Percentiles rank a stretch among this genome's conserved stretches.
These are phyloP conservation scores for Fabriciana adippe DNA, from an alignment of 2,888 invertebrate genomes.

Conservation along the genomic window DNA sequence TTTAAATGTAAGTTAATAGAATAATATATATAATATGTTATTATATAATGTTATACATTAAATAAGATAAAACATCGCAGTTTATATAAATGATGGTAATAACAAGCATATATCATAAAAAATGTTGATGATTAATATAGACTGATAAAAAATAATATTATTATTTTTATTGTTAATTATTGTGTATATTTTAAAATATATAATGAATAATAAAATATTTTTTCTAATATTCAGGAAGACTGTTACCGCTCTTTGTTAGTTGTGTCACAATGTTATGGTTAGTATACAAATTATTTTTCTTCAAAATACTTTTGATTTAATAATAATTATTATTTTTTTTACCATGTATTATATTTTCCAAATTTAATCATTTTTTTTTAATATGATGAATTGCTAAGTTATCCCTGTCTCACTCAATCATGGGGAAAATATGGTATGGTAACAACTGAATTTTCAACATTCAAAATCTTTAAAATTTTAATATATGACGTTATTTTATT, in stretches of 20 bases:
- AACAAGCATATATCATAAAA: constrained; percentile 36
- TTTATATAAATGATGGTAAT: constrained; percentile 26
- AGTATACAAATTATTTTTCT: background rate
- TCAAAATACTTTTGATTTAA: background rate
- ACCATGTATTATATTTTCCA: no score
- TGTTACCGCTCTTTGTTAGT: background rate
- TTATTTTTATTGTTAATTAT: background rate
- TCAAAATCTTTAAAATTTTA: background rate
- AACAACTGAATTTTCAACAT: constrained; percentile 30
- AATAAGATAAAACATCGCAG: no score
- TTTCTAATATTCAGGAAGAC: background rate
- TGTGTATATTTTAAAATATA: background rate
- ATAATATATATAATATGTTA: no score
- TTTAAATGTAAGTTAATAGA: no score
- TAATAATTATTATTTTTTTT: no score
- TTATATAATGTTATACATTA: no score
- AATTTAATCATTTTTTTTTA: background rate
- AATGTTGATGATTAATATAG: constrained; percentile 24
- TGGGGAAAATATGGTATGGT: constrained; percentile 61
- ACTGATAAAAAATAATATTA: constrained; percentile 18
- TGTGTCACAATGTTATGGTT: background rate
- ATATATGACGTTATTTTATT: background rate
- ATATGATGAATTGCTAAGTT: constrained; percentile 46
- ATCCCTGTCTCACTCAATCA: constrained; percentile 61
- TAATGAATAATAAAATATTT: background rate